Base-by-base conservation (phyloP, 2,888 invertebrate genomes). In the Marasmarcha lunaedactyla region DNA sequence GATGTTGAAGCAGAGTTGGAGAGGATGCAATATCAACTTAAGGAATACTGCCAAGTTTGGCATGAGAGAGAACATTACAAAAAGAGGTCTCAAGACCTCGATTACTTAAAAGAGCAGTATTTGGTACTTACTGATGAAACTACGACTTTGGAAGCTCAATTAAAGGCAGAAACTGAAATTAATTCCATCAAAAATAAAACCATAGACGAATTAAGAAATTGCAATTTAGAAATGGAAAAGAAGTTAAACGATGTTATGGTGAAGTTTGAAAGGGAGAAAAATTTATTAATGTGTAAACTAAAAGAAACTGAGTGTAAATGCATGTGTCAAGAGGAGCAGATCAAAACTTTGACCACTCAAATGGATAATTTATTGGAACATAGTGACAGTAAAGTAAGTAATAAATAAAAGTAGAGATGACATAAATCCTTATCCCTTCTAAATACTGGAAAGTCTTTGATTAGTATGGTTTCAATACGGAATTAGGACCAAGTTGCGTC, bases 321-420 rank as follows among this genome's bases (percentile, higher is more conserved):
- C 13, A 79, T 85, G 59, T 86, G 87, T 45, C 85, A 86, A 61
- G 86, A 84, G 39, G 77, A 84, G 49, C 87, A 87, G 67, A 86
- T 87, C 30, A 85, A 76, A 59, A 73, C 76, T 52, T 60, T 87
- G 42, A 74, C 84, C 0, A 45, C 59, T 40, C 85, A 87, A 61
- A 78, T 87, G 33, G 85, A 86, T 50, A 65, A 65, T 45, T 55
- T 87, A 43, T 69, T 79, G 35, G 72, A 71, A 39, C 66, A 70
- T 45, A 65, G 65, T 20, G 53, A 55, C 20, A 55, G 56, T 33
- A 58, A 59, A 44, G 77, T 71, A 43, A 51, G 49, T 49, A 42
- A 35, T 44, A 42, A 50, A 35, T 30, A 6, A n/a, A n/a, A n/a
- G n/a, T n/a, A n/a, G n/a, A n/a, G n/a, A n/a, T n/a, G n/a, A n/a